Evolutionary conservation across 2,888 invertebrate genomes (phyloP).

Genomic region (Mythimna lalbum): DNA sequence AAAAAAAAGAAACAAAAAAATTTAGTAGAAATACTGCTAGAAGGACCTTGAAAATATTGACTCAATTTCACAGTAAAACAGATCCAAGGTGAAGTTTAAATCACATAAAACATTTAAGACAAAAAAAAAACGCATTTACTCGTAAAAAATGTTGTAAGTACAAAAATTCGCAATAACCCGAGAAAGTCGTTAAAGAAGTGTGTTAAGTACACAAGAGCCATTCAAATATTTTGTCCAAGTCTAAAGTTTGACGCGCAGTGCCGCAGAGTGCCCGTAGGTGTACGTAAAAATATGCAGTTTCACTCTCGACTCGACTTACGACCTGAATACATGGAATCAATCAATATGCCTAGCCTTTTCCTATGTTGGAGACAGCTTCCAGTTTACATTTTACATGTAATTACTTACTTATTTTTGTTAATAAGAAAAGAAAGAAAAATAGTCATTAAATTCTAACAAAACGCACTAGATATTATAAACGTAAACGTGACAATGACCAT

Average conservation of each 20-base stretch:
- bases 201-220: constrained; percentile 42
- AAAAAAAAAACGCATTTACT: background rate
- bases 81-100: constrained; percentile 32
- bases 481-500: background rate
- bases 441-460: background rate
- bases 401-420: background rate
- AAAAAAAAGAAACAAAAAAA: background rate
- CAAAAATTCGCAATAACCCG: constrained; percentile 32
- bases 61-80: constrained; percentile 16
- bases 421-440: background rate
- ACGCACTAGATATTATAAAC: background rate
- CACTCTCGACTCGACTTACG: constrained; percentile 73
- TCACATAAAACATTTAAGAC: constrained; percentile 5
- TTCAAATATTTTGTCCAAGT: constrained; percentile 44
- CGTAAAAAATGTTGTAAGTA: background rate
- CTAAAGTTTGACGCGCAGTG: constrained; percentile 61
- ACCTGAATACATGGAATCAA: constrained; percentile 66
- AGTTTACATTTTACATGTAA: too few relatives aligned
- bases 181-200: constrained; percentile 49
- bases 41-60: constrained; percentile 23
- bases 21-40: background rate
- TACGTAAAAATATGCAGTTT: constrained; percentile 75
- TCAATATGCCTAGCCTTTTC: too few relatives aligned
- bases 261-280: constrained; percentile 44
- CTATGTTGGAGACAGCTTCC: too few relatives aligned